Evolutionary conservation across 2,888 invertebrate genomes (phyloP), one percentile per base, ranked within the genome.

Genomic region (Gortyna flavago): DNA sequence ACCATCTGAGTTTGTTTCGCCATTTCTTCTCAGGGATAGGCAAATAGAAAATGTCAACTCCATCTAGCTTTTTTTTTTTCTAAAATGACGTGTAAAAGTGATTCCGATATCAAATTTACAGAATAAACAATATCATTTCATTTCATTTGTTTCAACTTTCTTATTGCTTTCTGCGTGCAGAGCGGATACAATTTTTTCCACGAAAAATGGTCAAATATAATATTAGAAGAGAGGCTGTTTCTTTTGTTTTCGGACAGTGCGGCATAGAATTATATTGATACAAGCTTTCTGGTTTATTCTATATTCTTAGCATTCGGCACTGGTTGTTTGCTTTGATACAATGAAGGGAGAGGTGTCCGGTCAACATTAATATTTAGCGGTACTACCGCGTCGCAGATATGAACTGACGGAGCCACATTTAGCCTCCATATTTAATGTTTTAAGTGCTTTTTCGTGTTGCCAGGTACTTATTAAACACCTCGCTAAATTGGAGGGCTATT

Each of bases 341-440:
- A 86, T 88, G 79, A 79, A 75, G 69, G 78, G 79, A 68, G 70
- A 77, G 75, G 73, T 75, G 88, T 73, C 65, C 85, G 80, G 81
- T 79, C 81, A 81, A 66, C 88, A 90, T 91, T 90, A 92, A 92
- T 92, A 93, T 93, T 93, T 89, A 61, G 84, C 77, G 61, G 77
- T 77, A 79, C 72, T 87, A 84, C 84, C 62, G 81, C 82, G 83
- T 75, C 85, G 81, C 83, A 89, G 89, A 93, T 93, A 92, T 92
- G 90, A 93, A 90, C 89, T 83, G 89, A 87, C 88, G 81, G 86
- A 84, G 87, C 85, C 85, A 85, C 90, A 89, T 85, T 84, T 83
- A 88, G 82, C 91, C 90, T 95, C 89, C 93, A 95, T 95, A 94
- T 95, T 95, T 95, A 94, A 95, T 95, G 93, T 92, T 92, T 92